Conservation (phyloP, 2,113 vertebrate genomes). For the Saguinus imperator region DNA sequence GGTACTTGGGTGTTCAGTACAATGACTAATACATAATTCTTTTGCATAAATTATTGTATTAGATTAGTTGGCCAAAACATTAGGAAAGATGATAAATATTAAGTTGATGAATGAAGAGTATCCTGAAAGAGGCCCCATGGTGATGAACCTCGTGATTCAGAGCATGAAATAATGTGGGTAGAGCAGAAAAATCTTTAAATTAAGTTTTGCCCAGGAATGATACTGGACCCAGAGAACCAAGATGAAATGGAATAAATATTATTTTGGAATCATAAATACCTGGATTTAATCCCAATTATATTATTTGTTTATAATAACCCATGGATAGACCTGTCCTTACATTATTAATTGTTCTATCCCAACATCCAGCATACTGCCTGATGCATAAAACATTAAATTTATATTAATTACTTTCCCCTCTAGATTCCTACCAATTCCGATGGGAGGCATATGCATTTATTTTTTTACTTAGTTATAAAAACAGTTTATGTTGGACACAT, state of each 20-base stretch:
- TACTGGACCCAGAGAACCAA: not conserved
- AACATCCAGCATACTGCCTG: not conserved
- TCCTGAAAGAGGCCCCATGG: not conserved
- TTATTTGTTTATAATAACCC: not conserved
- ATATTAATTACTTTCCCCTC: not conserved
- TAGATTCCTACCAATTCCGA: not conserved
- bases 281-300: not conserved
- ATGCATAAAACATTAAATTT: not conserved
- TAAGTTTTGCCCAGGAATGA: not conserved
- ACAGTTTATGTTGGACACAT: not conserved
- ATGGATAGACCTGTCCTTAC: not conserved
- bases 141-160: not conserved
- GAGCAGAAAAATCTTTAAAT: not conserved
- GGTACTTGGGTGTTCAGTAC: not conserved
- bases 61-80: not conserved
- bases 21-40: not conserved
- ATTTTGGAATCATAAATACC: not conserved
- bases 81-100: not conserved
- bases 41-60: not conserved
- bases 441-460: not conserved
- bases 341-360: not conserved
- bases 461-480: not conserved
- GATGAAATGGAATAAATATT: constrained; percentile 11
- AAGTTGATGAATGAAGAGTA: not conserved
- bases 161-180: not conserved